Evolutionary conservation across 2,797 vertebrate species (phyloP).

Genomic region (Erpetoichthys calabaricus): DNA sequence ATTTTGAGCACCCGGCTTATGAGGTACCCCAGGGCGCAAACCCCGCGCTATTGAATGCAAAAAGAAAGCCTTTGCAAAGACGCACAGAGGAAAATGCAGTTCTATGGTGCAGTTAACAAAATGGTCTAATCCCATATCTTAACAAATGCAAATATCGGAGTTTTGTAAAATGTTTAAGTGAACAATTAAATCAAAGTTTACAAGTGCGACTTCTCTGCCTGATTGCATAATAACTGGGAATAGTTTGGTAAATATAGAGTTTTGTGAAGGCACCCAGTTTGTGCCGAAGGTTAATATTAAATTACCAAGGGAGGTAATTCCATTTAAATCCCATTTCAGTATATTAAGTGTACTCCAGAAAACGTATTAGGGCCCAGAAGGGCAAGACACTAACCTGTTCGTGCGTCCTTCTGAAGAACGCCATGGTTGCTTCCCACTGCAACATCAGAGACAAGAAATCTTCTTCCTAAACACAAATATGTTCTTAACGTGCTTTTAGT

Average conservation of each 20-base stretch:
- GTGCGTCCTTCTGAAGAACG: no score
- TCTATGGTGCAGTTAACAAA: slow-evolving; percentile 98
- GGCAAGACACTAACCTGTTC: no score
- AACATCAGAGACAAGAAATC: no score
- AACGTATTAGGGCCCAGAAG: slow-evolving; percentile 3
- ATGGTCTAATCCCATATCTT: slow-evolving; percentile 94
- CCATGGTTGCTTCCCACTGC: no score
- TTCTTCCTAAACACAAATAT: no score
- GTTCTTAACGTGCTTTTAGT: no score
- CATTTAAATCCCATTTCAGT: slow-evolving; percentile 74
- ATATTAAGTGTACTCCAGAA: slow-evolving; percentile 60
- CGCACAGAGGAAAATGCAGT: slow-evolving; percentile 82
- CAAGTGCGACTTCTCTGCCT: slow-evolving; percentile 71
- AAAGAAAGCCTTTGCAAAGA: slow-evolving; percentile 85
- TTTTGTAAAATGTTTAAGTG: slow-evolving; percentile 99
- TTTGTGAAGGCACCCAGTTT: slow-evolving; percentile 51
- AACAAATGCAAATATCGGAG: slow-evolving; percentile 99
- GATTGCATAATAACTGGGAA: slow-evolving; percentile 69
- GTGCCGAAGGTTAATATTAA: slow-evolving; percentile 44
- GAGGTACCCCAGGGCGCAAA: slow-evolving; percentile 97
- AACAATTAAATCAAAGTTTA: slow-evolving; percentile 96
- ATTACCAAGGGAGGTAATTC: slow-evolving; percentile 60
- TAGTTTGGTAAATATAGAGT: slow-evolving; percentile 74
- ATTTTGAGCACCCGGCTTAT: slow-evolving; percentile 91
- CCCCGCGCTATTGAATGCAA: slow-evolving; percentile 85